phyloP scores from a whole-genome alignment of 2,113 vertebrate genomes.

The Vulpes vulpes region DNA sequence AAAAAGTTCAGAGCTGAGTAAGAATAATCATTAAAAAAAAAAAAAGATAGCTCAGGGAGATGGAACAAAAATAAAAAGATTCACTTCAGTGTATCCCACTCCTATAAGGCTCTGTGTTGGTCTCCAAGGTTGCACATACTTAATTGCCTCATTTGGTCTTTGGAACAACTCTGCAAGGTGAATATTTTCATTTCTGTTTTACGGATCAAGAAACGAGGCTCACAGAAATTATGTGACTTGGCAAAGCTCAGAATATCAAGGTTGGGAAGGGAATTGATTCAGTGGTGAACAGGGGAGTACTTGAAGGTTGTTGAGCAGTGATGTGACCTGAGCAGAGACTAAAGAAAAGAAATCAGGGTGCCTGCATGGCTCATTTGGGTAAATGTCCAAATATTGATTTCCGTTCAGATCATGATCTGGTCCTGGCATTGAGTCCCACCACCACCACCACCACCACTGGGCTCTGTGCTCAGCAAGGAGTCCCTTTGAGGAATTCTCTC shows the following conservation, averaged over 20 bases:
- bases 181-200: not conserved
- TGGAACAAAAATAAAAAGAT: not conserved
- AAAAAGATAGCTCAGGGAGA: not conserved
- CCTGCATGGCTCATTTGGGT: not conserved
- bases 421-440: not conserved
- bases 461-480: too few relatives aligned
- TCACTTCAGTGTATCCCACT: not conserved
- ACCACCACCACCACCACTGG: not conserved
- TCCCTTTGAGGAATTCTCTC: too few relatives aligned
- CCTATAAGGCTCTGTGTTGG: not conserved
- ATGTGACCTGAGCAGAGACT: not conserved
- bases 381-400: not conserved
- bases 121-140: not conserved
- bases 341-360: not conserved
- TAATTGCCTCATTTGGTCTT: not conserved
- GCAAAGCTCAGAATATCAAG: not conserved
- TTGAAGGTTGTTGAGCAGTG: not conserved
- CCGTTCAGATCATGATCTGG: not conserved
- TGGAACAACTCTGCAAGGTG: not conserved
- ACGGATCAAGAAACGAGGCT: not conserved
- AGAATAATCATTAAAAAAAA: not conserved
- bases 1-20: not conserved
- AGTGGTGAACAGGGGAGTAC: not conserved
- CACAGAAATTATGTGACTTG: not conserved
- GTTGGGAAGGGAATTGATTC: not conserved